phyloP scores from a whole-genome alignment of 2,888 invertebrate species.

The Chloroclysta siterata region DNA sequence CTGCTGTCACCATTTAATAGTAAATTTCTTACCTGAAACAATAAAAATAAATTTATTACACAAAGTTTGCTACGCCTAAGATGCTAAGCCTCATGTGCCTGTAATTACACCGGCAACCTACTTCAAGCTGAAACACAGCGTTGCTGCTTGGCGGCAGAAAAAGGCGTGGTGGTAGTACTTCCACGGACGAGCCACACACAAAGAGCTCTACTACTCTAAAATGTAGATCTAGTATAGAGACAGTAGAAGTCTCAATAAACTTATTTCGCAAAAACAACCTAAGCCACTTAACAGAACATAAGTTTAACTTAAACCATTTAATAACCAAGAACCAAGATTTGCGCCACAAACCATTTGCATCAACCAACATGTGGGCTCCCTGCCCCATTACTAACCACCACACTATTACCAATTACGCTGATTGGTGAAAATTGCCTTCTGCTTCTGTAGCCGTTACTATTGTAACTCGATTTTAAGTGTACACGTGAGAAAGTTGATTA shows the following conservation, averaged over 20 bases:
- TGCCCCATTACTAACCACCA: slow-evolving; percentile 26
- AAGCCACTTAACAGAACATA: neutral
- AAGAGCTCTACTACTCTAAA: too few species aligned
- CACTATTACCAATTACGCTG: slow-evolving; percentile 40
- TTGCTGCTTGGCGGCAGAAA: too few species aligned
- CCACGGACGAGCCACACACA: too few species aligned
- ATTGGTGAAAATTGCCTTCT: slow-evolving; percentile 41
- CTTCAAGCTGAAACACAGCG: too few species aligned
- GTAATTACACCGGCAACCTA: too few species aligned
- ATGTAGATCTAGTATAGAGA: too few species aligned
- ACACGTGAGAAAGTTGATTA: neutral
- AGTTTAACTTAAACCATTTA: too few species aligned
- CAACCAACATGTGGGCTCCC: slow-evolving; percentile 27
- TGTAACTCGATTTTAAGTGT: slow-evolving; percentile 19
- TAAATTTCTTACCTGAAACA: slow-evolving; percentile 28
- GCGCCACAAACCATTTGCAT: slow-evolving; percentile 21
- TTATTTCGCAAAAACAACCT: too few species aligned
- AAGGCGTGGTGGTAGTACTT: too few species aligned
- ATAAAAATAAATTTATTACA: slow-evolving; percentile 11
- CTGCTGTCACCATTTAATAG: neutral
- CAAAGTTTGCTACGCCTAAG: too few species aligned
- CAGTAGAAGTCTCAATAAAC: too few species aligned
- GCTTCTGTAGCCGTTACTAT: slow-evolving; percentile 19
- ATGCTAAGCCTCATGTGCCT: too few species aligned
- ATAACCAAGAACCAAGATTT: neutral